Evolutionary conservation across 2,113 vertebrate genomes (phyloP).

Genomic region (Actenoides lindsayi): DNA sequence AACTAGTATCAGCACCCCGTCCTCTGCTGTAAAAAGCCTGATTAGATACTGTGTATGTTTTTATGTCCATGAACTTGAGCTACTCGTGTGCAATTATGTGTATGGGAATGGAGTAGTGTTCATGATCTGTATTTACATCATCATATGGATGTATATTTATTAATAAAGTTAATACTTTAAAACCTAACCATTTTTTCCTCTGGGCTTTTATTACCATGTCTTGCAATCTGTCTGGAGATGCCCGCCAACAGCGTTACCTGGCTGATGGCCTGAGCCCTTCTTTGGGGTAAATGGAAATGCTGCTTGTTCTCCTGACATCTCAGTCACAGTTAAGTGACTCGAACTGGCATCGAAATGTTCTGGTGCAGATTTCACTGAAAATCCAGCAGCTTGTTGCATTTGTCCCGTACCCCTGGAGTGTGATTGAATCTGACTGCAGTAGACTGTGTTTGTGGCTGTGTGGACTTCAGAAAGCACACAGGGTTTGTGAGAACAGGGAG

Average conservation of each 20-base stretch:
- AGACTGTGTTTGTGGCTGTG: background rate
- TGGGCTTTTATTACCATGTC: background rate
- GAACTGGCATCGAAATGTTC: background rate
- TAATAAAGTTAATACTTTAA: conserved; percentile 85
- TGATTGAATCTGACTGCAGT: background rate
- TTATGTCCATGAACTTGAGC: conserved; percentile 84
- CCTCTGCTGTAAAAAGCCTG: conserved; percentile 84
- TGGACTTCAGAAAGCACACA: background rate
- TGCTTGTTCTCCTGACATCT: background rate
- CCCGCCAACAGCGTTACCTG: rapidly evolving
- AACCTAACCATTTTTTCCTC: background rate
- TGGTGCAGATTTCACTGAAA: background rate
- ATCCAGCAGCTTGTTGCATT: background rate
- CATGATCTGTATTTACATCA: conserved; percentile 85
- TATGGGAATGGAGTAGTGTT: conserved; percentile 87
- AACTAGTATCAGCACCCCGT: conserved; percentile 74
- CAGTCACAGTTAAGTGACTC: background rate
- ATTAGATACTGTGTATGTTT: conserved; percentile 86
- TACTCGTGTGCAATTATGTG: conserved; percentile 86
- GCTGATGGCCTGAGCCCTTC: background rate
- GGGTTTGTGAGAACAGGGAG: background rate
- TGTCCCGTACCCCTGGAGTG: background rate
- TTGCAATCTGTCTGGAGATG: background rate
- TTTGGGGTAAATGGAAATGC: background rate
- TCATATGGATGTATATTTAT: conserved; percentile 88